phyloP scores from a whole-genome alignment of 1,140 invertebrate genomes.

The Venustaconcha ellipsiformis region DNA sequence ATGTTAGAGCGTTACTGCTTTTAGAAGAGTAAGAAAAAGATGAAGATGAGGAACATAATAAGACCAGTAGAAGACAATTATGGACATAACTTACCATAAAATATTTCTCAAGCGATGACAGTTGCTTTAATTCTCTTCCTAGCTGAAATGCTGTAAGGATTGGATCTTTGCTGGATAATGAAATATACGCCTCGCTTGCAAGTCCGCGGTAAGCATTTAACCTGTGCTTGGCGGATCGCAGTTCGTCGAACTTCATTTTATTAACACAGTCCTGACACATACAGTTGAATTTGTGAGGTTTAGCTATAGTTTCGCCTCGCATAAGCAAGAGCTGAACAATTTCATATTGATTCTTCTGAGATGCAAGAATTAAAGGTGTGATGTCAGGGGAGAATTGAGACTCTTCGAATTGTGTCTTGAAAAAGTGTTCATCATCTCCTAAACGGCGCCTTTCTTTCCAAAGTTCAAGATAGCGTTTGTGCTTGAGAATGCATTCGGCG shows the following conservation, averaged over 20 bases:
- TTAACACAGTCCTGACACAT: conserved; percentile 73
- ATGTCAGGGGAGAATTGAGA: conserved; percentile 64
- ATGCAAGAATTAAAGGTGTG: conserved; percentile 65
- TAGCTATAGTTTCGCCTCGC: conserved; percentile 63
- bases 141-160: conserved; percentile 77
- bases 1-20: too few species aligned
- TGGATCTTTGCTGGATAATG: conserved; percentile 76
- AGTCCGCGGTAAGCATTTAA: conserved; percentile 66
- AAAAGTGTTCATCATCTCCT: conserved; percentile 57
- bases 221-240: conserved; percentile 63
- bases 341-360: conserved; percentile 68
- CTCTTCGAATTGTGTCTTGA: conserved; percentile 54
- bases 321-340: conserved; percentile 66
- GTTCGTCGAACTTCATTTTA: conserved; percentile 65
- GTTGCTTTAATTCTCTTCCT: conserved; percentile 70
- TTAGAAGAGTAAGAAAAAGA: not conserved
- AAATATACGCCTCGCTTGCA: conserved; percentile 74
- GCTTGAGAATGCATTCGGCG: conserved; percentile 65
- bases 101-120: conserved; percentile 70
- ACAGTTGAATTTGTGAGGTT: conserved; percentile 75
- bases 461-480: conserved; percentile 63
- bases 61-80: not conserved
- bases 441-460: conserved; percentile 55
- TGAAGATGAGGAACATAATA: not conserved
- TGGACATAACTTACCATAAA: conserved; percentile 67